Evolutionary conservation across 2,797 vertebrate species (phyloP).

Genomic region (Liasis olivaceus): DNA sequence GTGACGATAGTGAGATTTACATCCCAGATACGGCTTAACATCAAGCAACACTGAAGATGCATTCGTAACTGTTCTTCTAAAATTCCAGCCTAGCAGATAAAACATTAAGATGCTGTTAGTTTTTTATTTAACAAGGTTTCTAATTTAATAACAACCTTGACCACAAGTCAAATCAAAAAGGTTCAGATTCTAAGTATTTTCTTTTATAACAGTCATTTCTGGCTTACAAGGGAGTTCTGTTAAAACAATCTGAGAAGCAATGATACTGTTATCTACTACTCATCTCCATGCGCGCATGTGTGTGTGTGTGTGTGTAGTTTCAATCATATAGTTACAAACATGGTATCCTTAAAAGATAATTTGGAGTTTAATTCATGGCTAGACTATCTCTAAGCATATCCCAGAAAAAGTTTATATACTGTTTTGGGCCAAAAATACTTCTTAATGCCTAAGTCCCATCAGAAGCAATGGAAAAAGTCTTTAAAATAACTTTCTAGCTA

Average conservation of each 20-base stretch:
- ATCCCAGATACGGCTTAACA: conserved; percentile 86
- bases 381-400: background rate
- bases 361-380: background rate
- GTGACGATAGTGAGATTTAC: conserved; percentile 82
- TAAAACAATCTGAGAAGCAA: conserved; percentile 27
- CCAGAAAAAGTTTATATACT: background rate
- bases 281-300: background rate
- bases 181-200: conserved; percentile 1
- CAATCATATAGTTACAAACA: background rate
- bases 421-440: background rate
- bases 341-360: background rate
- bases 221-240: conserved; percentile 6
- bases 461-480: background rate
- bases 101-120: conserved; percentile 29
- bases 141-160: background rate
- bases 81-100: conserved; percentile 72
- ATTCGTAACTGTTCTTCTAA: conserved; percentile 91
- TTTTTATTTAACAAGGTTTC: background rate
- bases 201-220: conserved; percentile 8
- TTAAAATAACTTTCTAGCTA: background rate
- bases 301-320: too few species aligned
- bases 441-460: background rate
- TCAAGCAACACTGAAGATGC: conserved; percentile 92
- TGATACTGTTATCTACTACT: background rate
- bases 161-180: background rate